Evolutionary conservation across 1,140 invertebrate species (phyloP).

Genomic region (Lordiphosa stackelbergi): DNA sequence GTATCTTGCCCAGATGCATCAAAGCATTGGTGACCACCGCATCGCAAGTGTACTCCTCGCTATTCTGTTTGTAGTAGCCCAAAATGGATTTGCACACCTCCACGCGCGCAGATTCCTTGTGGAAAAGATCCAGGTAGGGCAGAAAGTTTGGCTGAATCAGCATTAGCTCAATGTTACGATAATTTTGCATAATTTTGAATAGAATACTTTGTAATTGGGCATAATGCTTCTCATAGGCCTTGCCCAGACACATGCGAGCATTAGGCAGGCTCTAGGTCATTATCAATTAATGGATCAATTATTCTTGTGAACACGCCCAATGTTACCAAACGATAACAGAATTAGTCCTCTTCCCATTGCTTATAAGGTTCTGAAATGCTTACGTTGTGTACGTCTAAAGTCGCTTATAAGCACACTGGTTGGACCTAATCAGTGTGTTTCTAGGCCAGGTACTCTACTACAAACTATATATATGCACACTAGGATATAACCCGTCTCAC

Average conservation of each 20-base stretch:
- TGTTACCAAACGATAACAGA: no score
- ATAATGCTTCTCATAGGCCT: slow-evolving; percentile 87
- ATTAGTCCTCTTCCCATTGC: no score
- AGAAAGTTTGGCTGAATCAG: slow-evolving; percentile 87
- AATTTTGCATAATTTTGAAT: slow-evolving; percentile 87
- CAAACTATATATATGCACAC: no score
- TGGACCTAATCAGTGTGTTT: no score
- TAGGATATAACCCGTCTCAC: no score
- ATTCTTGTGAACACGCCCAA: no score
- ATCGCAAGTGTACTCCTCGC: slow-evolving; percentile 83
- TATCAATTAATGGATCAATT: no score
- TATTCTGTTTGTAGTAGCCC: slow-evolving; percentile 80
- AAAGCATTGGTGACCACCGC: slow-evolving; percentile 91
- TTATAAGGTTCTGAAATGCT: no score
- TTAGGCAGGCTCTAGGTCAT: no score
- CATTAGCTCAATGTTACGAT: slow-evolving; percentile 78
- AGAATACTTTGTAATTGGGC: slow-evolving; percentile 87
- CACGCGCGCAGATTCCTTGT: slow-evolving; percentile 88
- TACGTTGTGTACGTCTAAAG: no score
- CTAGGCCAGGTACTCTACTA: no score
- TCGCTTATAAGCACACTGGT: no score
- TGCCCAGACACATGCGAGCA: slow-evolving; percentile 84
- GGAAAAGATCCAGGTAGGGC: slow-evolving; percentile 92
- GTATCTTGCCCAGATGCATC: slow-evolving; percentile 90
- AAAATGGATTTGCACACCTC: slow-evolving; percentile 91